Base-by-base conservation (phyloP, 2,113 vertebrate genomes). In the Heliornis fulica region DNA sequence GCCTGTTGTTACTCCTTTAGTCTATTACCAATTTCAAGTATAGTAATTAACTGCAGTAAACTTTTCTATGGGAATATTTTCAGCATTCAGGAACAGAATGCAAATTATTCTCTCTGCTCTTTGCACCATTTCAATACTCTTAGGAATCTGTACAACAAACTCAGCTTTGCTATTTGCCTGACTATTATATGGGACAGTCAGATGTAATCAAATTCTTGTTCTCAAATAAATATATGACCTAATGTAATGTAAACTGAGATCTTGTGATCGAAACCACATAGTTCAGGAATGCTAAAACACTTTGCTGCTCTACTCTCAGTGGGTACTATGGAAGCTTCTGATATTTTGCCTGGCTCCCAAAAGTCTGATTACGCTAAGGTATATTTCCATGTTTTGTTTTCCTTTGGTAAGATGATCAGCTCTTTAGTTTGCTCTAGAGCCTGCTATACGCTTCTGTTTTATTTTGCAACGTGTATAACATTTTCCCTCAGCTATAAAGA, bases 211-310 rank as follows among this genome's bases (percentile, higher is more conserved):
- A 94, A 80, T 85, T 87, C 66, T 83, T 87, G 63, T 77, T 93
- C 82, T 96, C 82, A 77, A 72, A 79, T 91, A 96, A 96, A 91
- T 93, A 68, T 31, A 85, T 95, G 75, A 88, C 76, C 89, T 93
- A 87, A 95, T 63, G 83, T 89, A 76, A 93, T 76, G 90, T 87
- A 96, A 94, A 83, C 66, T 66, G n/a, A 60, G 91, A 66, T 74
- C 93, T 57, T 7, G 14, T 95, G 94, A 85, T 38, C 80, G 89
- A 79, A 93, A 91, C 40, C 70, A 87, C 57, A 9, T 64, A 66
- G 69, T 87, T 91, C 70, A 91, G 78, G 81, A 95, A 95, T 89
- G 87, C 41, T 91, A 82, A 82, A 95, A 87, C 70, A 79, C 66
- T 96, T 93, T 0, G 1, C 36, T 78, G 72, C 60, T 78, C 28